Percentiles rank a stretch among this genome's conserved stretches.
Conservation (phyloP, 2,797 vertebrate genomes). For the Neosalanx taihuensis region DNA sequence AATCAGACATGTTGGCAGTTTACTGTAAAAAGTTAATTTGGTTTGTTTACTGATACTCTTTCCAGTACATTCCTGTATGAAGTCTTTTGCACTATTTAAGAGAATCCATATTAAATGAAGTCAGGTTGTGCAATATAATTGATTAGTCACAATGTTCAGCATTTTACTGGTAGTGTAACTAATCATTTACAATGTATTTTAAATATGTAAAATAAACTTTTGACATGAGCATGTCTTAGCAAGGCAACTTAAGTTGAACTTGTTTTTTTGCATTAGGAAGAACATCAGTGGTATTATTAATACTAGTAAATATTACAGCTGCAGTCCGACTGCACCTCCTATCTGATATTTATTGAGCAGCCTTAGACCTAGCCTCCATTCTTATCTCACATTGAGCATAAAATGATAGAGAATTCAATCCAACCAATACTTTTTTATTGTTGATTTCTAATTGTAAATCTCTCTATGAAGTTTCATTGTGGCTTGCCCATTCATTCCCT, state of each 20-base stretch:
- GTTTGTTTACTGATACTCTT: conserved; percentile 76
- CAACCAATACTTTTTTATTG: conserved; percentile 23
- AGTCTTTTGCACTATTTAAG: conserved; percentile 99
- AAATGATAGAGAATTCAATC: conserved; percentile 21
- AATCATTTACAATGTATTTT: conserved; percentile 97
- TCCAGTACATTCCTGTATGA: conserved; percentile 95
- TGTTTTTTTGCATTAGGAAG: conserved; percentile 67
- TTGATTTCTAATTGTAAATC: conserved; percentile 31
- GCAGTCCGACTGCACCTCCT: background rate
- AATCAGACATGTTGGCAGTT: conserved; percentile 80
- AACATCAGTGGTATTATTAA: conserved; percentile 62
- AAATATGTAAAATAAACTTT: conserved; percentile 99
- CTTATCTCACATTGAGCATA: conserved; percentile 22
- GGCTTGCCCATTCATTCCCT: conserved; percentile 16
- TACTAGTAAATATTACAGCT: conserved; percentile 54
- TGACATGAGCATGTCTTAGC: conserved; percentile 90
- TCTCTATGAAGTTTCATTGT: conserved; percentile 16
- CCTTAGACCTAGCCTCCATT: conserved; percentile 8
- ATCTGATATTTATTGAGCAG: background rate
- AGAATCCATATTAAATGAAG: conserved; percentile 81
- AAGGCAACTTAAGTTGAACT: conserved; percentile 73
- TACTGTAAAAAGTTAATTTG: conserved; percentile 83
- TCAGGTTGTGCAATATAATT: conserved; percentile 98
- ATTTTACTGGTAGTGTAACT: conserved; percentile 94
- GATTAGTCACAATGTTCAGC: conserved; percentile 84